Evolutionary conservation across 2,113 vertebrate genomes (phyloP).

Genomic region (Rhizomys pruinosus): DNA sequence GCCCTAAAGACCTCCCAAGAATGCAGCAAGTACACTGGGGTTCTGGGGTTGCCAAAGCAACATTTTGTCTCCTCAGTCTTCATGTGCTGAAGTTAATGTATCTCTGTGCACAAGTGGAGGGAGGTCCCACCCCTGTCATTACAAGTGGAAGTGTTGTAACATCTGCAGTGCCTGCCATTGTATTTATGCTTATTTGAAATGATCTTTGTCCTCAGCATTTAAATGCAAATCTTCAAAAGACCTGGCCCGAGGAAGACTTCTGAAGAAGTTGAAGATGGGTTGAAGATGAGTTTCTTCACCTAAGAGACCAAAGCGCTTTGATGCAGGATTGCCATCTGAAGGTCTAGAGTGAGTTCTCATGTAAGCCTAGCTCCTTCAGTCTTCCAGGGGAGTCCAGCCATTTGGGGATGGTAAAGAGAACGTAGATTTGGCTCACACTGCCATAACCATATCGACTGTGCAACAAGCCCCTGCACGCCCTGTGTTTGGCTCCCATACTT

Average conservation of each 20-base stretch:
- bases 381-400: not conserved
- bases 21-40: not conserved
- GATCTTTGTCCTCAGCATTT: not conserved
- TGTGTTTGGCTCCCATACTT: not conserved
- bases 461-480: not conserved
- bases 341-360: not conserved
- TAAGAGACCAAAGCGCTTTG: not conserved
- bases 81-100: not conserved
- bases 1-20: not conserved
- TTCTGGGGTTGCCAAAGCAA: not conserved
- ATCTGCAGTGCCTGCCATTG: not conserved
- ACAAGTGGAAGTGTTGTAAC: not conserved
- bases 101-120: not conserved
- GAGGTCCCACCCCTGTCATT: not conserved
- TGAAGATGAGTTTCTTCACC: not conserved
- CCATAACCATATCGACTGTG: not conserved
- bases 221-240: not conserved
- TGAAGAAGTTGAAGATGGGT: not conserved
- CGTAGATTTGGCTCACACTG: not conserved
- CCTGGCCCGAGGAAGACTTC: not conserved
- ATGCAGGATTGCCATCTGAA: not conserved
- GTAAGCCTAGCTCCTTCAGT: not conserved
- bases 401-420: not conserved
- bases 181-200: not conserved
- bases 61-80: not conserved